These are phyloP conservation scores for Dasyornis broadbenti DNA, from an alignment of 2,113 vertebrate genomes.

Conservation along the genomic window DNA sequence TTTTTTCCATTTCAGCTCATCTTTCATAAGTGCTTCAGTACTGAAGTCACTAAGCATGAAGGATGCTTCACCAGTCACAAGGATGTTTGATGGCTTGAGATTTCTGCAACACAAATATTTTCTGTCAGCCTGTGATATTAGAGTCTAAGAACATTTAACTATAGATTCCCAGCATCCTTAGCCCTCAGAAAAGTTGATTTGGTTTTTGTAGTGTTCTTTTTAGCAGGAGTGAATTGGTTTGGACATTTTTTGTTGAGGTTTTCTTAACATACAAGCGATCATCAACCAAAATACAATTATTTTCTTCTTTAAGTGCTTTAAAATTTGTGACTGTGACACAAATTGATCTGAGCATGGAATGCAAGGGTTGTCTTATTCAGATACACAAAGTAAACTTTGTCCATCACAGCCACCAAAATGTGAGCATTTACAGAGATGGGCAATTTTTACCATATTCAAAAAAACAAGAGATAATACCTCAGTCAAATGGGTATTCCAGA, in stretches of 20 bases:
- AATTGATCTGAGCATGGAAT: neutral
- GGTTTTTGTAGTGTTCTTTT: neutral
- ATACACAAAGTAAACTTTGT: neutral
- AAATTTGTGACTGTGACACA: neutral
- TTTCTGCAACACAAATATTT: slow-evolving; percentile 67
- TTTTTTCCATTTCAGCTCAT: slow-evolving; percentile 69
- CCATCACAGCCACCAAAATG: neutral
- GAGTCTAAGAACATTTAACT: neutral
- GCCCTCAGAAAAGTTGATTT: neutral
- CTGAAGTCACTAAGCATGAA: slow-evolving; percentile 75
- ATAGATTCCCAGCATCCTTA: neutral
- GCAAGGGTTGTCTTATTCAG: neutral
- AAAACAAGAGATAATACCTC: neutral
- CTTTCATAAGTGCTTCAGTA: slow-evolving; percentile 58
- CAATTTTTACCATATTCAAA: neutral
- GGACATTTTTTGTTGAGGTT: rapidly evolving
- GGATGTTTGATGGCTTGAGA: slow-evolving; percentile 80
- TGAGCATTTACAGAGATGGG: neutral
- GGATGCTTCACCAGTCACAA: slow-evolving; percentile 20
- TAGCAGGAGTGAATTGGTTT: rapidly evolving
- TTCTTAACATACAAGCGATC: neutral
- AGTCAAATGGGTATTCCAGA: neutral
- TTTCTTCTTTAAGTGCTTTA: neutral
- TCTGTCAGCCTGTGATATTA: neutral
- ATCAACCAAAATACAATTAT: neutral